phyloP scores from a whole-genome alignment of 2,797 vertebrate genomes.

The Chelidonichthys spinosus region DNA sequence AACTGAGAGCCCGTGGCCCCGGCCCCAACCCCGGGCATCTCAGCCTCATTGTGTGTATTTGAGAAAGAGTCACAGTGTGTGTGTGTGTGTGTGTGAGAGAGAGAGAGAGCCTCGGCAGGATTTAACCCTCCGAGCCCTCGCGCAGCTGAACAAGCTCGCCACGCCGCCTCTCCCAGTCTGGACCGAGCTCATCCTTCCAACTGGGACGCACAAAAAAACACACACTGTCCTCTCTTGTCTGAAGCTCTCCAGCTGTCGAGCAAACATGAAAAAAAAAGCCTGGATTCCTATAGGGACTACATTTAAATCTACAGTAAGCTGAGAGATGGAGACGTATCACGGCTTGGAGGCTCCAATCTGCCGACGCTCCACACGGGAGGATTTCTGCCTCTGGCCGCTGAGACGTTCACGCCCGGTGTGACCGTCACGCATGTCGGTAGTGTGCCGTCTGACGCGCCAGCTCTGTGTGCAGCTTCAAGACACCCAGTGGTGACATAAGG shows the following conservation, averaged over 20 bases:
- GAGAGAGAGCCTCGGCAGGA: conserved; percentile 68
- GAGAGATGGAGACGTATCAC: conserved; percentile 4
- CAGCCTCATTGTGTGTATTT: conserved; percentile 66
- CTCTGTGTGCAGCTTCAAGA: conserved; percentile 73
- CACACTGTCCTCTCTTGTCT: conserved; percentile 63
- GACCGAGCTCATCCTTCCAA: conserved; percentile 72
- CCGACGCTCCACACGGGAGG: not conserved
- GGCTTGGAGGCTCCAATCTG: conserved; percentile 7
- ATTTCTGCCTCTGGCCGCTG: conserved; percentile 10
- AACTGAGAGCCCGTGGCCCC: conserved; percentile 71
- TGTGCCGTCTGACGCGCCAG: conserved; percentile 71
- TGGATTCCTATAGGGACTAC: conserved; percentile 25
- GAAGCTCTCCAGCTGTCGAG: conserved; percentile 71
- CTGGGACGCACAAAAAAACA: conserved; percentile 76
- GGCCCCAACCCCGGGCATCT: conserved; percentile 68
- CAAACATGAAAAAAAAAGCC: conserved; percentile 52
- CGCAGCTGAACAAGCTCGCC: conserved; percentile 84
- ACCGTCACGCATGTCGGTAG: conserved; percentile 72
- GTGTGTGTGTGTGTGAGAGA: conserved; percentile 28
- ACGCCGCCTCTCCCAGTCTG: conserved; percentile 68
- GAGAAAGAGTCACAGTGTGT: conserved; percentile 59
- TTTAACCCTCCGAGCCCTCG: conserved; percentile 82
- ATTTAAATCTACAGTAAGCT: conserved; percentile 33
- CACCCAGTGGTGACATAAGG: conserved; percentile 78
- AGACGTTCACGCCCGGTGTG: conserved; percentile 50